Conservation (phyloP, 2,113 vertebrate genomes). For the Pseudopipra pipra region DNA sequence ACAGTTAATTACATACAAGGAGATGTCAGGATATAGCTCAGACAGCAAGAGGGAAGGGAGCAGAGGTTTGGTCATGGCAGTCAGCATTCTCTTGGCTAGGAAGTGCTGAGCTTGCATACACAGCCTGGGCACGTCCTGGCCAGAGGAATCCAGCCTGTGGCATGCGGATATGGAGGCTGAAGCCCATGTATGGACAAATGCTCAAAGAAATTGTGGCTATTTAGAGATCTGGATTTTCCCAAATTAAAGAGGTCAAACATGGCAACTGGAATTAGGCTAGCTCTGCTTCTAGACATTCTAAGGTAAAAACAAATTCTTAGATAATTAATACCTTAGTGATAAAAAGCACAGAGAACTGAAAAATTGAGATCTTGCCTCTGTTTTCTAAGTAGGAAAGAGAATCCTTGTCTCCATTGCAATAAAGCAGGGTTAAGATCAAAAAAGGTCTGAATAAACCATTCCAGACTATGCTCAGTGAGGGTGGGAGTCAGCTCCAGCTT, state of each 20-base stretch:
- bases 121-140: not conserved
- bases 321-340: not conserved
- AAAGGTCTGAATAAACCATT: not conserved
- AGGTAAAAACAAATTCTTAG: not conserved
- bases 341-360: not conserved
- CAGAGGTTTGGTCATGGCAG: not conserved
- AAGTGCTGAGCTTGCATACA: not conserved
- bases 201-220: not conserved
- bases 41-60: not conserved
- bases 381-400: not conserved
- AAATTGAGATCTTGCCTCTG: not conserved
- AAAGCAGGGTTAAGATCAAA: not conserved
- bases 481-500: not conserved
- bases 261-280: not conserved
- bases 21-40: slow-evolving; percentile 10
- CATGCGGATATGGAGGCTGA: not conserved
- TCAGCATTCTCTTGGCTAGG: not conserved
- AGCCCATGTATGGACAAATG: rapidly evolving
- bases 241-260: not conserved
- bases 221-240: not conserved
- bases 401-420: not conserved
- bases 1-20: slow-evolving; percentile 13
- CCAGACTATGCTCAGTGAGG: not conserved
- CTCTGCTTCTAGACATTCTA: not conserved
- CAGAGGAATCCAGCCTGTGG: not conserved